Evolutionary conservation across 2,888 invertebrate genomes (phyloP), one percentile per base, ranked within the genome.

Genomic region (Ypsolopha scabrella): DNA sequence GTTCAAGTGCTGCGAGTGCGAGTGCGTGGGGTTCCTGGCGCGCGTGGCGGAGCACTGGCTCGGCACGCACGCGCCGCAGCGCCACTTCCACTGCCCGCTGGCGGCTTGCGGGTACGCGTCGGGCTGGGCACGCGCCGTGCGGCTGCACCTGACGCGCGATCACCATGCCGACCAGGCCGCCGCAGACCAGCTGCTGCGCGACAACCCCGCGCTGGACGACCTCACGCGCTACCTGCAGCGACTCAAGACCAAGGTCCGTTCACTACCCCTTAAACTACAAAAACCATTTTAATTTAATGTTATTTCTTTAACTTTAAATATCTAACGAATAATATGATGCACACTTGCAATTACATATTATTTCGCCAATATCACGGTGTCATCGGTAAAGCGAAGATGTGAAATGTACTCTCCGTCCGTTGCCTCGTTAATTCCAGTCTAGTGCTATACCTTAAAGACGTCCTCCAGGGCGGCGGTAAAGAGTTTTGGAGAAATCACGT

Each of bases 1-100:
- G 51, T 93, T 93, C 80, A 89, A 92, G 65, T 93, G 93, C 75
- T 87, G 90, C 48, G 92, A 93, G 67, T 93, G 93, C 77, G 92
- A 92, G 69, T 92, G 91, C 76, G 91, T 92, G 11, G 93, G 93
- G 24, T 92, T 92, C 74, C 83, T 93, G 55, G 90, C 91, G 51
- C 85, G 92, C 56, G 89, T 93, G 24, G 92, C 92, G 1, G 93
- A 93, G 74, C 93, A 93, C 76, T 93, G 93, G 92, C 82, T 93
- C 44, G 93, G 92, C 51, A 91, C 92, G 45, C 85, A 85, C 67
- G 79, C 81, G 88, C 90, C 80, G 90, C 67, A 92, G 88, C 62
- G 91, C 87, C 64, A 92, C 88, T 83, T 93, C 90, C 61, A 90
- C 88, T 82, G 87, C 88, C 66, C 88, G 87, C 64, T 92, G 88